phyloP scores from a whole-genome alignment of 1,140 invertebrate genomes.

The Dicyema japonicum region DNA sequence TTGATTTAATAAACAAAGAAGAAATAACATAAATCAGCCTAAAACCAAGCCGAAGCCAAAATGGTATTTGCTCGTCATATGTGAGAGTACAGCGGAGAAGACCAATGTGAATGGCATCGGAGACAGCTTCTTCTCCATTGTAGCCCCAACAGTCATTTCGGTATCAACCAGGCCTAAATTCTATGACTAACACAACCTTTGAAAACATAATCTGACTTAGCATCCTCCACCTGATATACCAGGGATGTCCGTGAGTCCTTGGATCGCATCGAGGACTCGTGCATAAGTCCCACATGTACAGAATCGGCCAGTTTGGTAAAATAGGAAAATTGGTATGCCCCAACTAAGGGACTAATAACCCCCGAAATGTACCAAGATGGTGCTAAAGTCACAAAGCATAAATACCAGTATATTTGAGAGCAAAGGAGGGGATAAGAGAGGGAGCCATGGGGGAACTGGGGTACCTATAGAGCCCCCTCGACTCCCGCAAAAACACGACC shows the following conservation, averaged over 20 bases:
- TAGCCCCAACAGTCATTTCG: constrained; percentile 68
- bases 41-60: constrained; percentile 2
- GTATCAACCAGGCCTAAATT: constrained; percentile 45
- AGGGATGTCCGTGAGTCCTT: background rate
- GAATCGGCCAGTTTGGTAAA: constrained; percentile 70
- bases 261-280: constrained; percentile 33
- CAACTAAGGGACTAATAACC: constrained; percentile 12
- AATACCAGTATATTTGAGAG: background rate
- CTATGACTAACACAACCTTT: no score
- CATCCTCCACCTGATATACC: constrained; percentile 41
- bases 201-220: constrained; percentile 65
- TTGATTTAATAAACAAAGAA: constrained; percentile 1
- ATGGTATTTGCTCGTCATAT: background rate
- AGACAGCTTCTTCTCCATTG: constrained; percentile 55
- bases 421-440: no score
- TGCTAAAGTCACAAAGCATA: background rate
- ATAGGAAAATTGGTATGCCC: constrained; percentile 52
- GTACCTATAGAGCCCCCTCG: no score
- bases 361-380: background rate
- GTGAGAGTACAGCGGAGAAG: constrained; percentile 27
- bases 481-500: background rate
- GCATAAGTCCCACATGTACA: constrained; percentile 32
- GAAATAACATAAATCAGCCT: background rate
- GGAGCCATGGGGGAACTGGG: no score
- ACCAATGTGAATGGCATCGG: constrained; percentile 57